These are phyloP conservation scores for Papilio protenor DNA, from an alignment of 2,888 invertebrate species.

Conservation along the genomic window DNA sequence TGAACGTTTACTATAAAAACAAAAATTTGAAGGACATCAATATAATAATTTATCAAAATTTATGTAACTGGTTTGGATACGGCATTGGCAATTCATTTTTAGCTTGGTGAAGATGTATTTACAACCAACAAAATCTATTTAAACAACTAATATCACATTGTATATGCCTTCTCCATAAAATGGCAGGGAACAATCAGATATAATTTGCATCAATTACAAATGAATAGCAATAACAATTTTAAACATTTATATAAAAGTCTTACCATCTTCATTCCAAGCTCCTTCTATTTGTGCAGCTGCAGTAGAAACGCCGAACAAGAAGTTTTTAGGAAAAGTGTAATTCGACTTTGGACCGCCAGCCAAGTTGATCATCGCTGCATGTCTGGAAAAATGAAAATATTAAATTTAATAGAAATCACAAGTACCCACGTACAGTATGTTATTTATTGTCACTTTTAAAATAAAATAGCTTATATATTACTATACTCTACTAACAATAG, in stretches of 20 bases:
- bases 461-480: not conserved
- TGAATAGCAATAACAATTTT: too few species aligned
- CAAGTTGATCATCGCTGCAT: slow-evolving; percentile 64
- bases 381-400: slow-evolving; percentile 57
- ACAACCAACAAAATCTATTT: not conserved
- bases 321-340: slow-evolving; percentile 82
- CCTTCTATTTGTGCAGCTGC: slow-evolving; percentile 86
- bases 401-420: not conserved
- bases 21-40: not conserved
- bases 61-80: not conserved
- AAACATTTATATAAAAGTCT: not conserved
- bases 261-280: slow-evolving; percentile 82
- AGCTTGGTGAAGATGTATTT: not conserved
- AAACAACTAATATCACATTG: too few species aligned
- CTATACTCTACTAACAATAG: not conserved
- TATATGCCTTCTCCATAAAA: too few species aligned
- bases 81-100: not conserved
- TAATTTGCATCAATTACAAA: too few species aligned
- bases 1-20: not conserved
- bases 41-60: not conserved
- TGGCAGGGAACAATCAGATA: too few species aligned
- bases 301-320: slow-evolving; percentile 85
- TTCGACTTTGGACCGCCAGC: slow-evolving; percentile 74
- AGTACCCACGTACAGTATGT: not conserved
- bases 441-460: too few species aligned